These are phyloP conservation scores for Apis florea DNA, from an alignment of 1,140 invertebrate species.

Conservation along the genomic window DNA sequence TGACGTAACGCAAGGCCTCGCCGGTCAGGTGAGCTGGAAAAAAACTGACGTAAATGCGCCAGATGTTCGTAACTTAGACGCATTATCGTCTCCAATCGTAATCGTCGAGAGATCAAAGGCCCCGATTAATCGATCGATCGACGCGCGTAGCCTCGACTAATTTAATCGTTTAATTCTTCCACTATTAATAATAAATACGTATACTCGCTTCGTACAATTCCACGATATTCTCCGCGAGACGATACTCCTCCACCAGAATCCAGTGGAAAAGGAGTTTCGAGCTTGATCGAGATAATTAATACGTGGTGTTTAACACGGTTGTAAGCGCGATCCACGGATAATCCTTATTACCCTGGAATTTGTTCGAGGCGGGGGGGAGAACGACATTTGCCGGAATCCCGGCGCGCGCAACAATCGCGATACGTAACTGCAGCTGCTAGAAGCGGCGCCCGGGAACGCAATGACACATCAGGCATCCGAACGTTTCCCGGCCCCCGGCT, in stretches of 20 bases:
- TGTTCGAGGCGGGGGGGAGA: background rate
- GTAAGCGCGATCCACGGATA: background rate
- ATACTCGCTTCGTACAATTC: too few species aligned
- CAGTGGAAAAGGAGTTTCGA: background rate
- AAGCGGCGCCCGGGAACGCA: background rate
- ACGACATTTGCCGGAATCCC: background rate
- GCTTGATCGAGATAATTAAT: background rate
- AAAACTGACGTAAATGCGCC: constrained; percentile 12
- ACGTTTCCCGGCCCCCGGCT: constrained; percentile 17
- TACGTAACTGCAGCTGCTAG: constrained; percentile 6
- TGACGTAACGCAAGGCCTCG: constrained; percentile 45
- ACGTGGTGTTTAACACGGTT: background rate
- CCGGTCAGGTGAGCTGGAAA: constrained; percentile 48
- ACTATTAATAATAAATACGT: too few species aligned
- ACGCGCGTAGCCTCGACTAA: background rate
- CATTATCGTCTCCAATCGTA: too few species aligned
- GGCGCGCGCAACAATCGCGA: constrained; percentile 17
- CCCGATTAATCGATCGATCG: too few species aligned
- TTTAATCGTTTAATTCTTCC: too few species aligned
- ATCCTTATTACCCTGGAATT: constrained; percentile 17
- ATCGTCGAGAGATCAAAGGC: background rate
- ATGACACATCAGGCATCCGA: background rate
- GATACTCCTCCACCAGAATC: too few species aligned
- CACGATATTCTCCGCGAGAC: too few species aligned
- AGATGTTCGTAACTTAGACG: too few species aligned